Conservation (phyloP, 2,888 invertebrate species). For the Branchipolynoe longqiensis region DNA sequence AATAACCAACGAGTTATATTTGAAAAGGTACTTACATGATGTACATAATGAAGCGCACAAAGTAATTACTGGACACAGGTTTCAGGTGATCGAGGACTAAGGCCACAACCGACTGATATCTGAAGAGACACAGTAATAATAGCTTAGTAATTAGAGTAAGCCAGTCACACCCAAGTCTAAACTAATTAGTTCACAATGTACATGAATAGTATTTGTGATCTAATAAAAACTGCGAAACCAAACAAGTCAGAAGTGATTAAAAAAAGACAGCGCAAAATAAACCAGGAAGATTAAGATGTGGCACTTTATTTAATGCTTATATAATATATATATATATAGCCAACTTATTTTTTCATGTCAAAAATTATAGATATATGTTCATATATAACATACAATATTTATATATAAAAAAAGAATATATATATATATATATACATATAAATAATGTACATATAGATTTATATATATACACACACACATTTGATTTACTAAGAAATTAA, state of each 20-base stretch:
- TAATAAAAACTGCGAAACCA: too few relatives aligned
- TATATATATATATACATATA: neutral
- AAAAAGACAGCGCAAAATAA: too few relatives aligned
- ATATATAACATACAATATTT: neutral
- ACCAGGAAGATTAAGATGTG: too few relatives aligned
- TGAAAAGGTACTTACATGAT: constrained; percentile 52
- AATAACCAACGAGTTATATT: neutral
- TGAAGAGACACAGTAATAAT: neutral
- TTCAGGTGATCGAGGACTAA: constrained; percentile 32
- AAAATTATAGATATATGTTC: neutral
- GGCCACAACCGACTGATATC: constrained; percentile 51
- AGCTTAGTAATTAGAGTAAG: too few relatives aligned
- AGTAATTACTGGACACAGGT: constrained; percentile 60
- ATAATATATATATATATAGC: neutral
- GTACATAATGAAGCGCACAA: constrained; percentile 46
- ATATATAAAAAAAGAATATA: neutral
- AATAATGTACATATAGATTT: neutral
- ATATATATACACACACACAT: too few relatives aligned
- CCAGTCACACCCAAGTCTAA: too few relatives aligned
- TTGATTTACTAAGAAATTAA: too few relatives aligned
- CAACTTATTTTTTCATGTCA: neutral
- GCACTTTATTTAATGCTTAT: neutral
- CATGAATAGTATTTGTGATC: too few relatives aligned
- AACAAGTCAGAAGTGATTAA: neutral
- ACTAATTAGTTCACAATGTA: too few relatives aligned